These are phyloP conservation scores for Barbus barbus DNA, from an alignment of 2,113 vertebrate species.

Conservation along the genomic window DNA sequence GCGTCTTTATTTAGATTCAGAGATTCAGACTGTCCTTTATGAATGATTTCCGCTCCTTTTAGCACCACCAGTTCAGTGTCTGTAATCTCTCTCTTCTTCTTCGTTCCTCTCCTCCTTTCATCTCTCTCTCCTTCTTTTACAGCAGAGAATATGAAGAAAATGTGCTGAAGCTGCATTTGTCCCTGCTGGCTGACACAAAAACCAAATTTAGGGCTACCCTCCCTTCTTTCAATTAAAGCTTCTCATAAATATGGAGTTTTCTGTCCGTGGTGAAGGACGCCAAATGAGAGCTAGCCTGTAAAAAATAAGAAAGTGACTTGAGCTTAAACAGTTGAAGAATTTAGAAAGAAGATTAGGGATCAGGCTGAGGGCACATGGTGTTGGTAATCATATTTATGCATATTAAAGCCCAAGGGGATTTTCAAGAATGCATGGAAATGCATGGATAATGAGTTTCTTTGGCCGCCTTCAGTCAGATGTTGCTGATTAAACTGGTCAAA, in stretches of 20 bases:
- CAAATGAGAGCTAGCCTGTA: background rate
- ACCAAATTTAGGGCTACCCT: conserved; percentile 66
- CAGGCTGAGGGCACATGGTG: conserved; percentile 25
- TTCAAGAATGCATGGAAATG: conserved; percentile 38
- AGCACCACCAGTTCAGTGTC: background rate
- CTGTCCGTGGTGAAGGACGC: background rate
- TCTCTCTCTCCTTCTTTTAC: conserved; percentile 65
- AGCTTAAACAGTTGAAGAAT: conserved; percentile 20
- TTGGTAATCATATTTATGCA: conserved; percentile 41
- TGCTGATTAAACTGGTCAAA: conserved; percentile 26
- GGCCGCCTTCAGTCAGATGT: conserved; percentile 30
- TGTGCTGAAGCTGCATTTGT: conserved; percentile 77
- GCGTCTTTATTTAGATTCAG: conserved; percentile 10
- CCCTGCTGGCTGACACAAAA: conserved; percentile 71
- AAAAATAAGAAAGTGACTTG: conserved; percentile 28
- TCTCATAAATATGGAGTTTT: conserved; percentile 44
- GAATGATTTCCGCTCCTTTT: conserved; percentile 8
- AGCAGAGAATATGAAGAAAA: conserved; percentile 71
- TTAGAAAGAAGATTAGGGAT: conserved; percentile 32
- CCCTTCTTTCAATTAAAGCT: conserved; percentile 39
- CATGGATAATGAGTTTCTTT: conserved; percentile 34
- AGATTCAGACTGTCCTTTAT: conserved; percentile 3
- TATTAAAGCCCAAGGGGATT: conserved; percentile 33
- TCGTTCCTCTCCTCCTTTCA: conserved; percentile 69
- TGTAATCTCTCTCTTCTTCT: conserved; percentile 41